Evolutionary conservation across 2,113 vertebrate species (phyloP).

Genomic region (Catharus bicknelli): DNA sequence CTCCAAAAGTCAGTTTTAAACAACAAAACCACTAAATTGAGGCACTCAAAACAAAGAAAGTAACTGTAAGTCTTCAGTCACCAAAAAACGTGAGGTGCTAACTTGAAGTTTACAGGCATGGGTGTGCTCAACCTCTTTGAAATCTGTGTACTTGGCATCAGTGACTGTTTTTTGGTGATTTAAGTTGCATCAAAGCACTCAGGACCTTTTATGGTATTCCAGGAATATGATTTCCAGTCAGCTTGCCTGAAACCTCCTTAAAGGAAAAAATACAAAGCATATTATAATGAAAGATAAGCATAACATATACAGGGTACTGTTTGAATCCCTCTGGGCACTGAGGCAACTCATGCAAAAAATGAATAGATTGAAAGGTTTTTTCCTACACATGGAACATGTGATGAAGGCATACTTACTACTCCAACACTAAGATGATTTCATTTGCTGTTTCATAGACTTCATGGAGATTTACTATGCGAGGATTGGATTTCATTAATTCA

Average conservation of each 20-base stretch:
- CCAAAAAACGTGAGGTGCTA: background rate
- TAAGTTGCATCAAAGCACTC: background rate
- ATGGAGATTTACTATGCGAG: constrained; percentile 88
- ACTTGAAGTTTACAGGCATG: background rate
- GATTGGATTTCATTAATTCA: constrained; percentile 83
- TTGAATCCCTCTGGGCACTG: background rate
- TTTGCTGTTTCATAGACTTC: constrained; percentile 90
- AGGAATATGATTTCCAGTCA: background rate
- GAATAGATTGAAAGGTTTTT: background rate
- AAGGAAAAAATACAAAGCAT: background rate
- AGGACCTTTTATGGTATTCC: background rate
- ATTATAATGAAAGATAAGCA: background rate
- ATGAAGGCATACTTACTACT: constrained; percentile 86
- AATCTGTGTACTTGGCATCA: background rate
- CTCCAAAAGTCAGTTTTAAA: background rate
- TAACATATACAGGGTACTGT: rapidly evolving
- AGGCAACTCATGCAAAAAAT: background rate
- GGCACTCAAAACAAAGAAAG: background rate
- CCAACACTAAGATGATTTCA: constrained; percentile 90
- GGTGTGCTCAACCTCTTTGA: background rate
- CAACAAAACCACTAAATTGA: background rate
- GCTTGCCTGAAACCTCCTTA: background rate
- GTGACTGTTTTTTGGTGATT: background rate
- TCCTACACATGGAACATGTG: background rate
- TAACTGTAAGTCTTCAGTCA: background rate